Evolutionary conservation across 2,797 vertebrate genomes (phyloP), one percentile per base, ranked within the genome.

Genomic region (Tokudaia muenninki): DNA sequence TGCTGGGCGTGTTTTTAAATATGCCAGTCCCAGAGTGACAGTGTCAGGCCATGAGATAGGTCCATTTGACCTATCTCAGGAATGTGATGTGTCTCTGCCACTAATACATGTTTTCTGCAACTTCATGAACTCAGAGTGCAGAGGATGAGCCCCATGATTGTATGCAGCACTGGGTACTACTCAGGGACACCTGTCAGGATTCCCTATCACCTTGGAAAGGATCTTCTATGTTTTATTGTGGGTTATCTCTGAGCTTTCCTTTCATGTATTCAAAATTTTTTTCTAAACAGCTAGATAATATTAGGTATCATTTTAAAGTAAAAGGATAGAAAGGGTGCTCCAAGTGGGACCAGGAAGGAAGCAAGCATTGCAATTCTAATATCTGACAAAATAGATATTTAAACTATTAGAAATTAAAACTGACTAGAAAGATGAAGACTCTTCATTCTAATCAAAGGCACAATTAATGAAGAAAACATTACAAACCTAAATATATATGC

Each of bases 31-130:
- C 0, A 26, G 75, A 78, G 78, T 83, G 65, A 75, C 24, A 4
- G 37, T 37, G 47, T 81, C 41, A 0, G 0, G 26, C 0, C 41
- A 21, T 59, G 21, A 6, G 21, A 47, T 34, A 29, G 74, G 87
- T 61, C 89, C 41, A 41, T 41, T 41, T 41, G 41, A 41, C 41
- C 78, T 91, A 92, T 94, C 93, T 93, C 77, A 95, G 91, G 97
- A 93, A 93, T 7, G 91, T 96, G 96, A 37, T 61, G 78, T 92
- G 94, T 95, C 94, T 91, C 97, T 47, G 63, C 96, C 97, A 55
- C 67, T 84, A 80, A 92, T 95, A 91, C 96, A 79, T 97, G 98
- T 92, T 97, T 97, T 97, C 95, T 94, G 81, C 74, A 92, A 97
- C 63, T 95, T 93, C 16, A 0, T 14, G 95, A 96, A 92, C 92